Evolutionary conservation across 1,140 invertebrate species (phyloP).

Genomic region (Meloidogyne chitwoodi): DNA sequence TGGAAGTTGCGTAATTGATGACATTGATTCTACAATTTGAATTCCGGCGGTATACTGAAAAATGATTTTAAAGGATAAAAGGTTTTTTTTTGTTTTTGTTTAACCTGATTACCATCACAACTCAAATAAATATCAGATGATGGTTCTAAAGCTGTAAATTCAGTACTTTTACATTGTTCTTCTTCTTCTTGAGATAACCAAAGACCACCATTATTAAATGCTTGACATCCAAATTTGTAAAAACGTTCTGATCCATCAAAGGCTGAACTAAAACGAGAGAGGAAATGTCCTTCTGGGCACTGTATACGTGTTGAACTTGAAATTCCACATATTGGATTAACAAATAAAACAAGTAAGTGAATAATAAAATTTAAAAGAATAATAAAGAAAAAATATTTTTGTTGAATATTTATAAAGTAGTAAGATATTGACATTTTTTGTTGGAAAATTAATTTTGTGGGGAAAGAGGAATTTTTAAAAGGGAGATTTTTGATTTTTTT

Average conservation of each 20-base stretch:
- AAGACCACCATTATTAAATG: constrained; percentile 23
- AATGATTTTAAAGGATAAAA: not conserved
- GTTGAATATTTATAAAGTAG: not conserved
- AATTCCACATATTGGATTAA: not conserved
- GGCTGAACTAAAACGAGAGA: constrained; percentile 48
- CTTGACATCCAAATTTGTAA: constrained; percentile 51
- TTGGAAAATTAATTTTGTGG: too few relatives aligned
- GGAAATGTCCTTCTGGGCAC: constrained; percentile 46
- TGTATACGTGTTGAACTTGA: constrained; percentile 43
- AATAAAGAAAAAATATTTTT: not conserved
- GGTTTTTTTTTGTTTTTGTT: not conserved
- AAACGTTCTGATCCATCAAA: constrained; percentile 48
- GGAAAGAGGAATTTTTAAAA: too few relatives aligned
- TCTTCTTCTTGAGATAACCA: constrained; percentile 36
- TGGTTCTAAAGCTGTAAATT: constrained; percentile 47
- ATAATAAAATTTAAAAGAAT: not conserved
- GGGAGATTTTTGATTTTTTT: not conserved
- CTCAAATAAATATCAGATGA: constrained; percentile 50
- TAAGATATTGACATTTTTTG: not conserved
- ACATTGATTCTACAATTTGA: constrained; percentile 43
- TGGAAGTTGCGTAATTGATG: constrained; percentile 5
- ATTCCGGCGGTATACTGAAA: constrained; percentile 51
- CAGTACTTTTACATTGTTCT: constrained; percentile 46
- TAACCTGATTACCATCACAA: constrained; percentile 47
- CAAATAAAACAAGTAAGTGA: not conserved